Conservation (phyloP, 2,797 vertebrate species). For the Myotis daubentonii region DNA sequence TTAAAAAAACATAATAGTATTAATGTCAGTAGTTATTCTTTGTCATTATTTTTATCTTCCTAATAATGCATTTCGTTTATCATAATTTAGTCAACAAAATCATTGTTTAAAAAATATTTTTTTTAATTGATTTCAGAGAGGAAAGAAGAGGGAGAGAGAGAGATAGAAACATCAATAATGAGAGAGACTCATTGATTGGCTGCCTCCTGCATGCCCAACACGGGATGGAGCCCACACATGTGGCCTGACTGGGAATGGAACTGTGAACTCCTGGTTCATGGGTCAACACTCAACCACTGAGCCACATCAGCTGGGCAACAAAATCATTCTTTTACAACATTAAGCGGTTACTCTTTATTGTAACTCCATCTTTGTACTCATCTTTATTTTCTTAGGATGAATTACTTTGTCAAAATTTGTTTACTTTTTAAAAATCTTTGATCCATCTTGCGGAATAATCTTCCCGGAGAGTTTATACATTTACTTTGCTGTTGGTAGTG, state of each 20-base stretch:
- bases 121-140: no score
- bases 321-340: slow-evolving; percentile 9
- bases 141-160: no score
- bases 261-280: no score
- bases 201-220: no score
- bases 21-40: neutral
- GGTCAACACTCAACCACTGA: no score
- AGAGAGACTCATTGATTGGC: no score
- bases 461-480: neutral
- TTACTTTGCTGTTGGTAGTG: neutral
- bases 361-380: neutral
- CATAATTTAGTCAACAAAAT: slow-evolving; percentile 11
- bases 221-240: no score
- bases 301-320: neutral
- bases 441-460: neutral
- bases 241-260: no score
- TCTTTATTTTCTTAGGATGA: slow-evolving; percentile 5
- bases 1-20: neutral
- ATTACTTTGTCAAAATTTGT: neutral
- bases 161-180: no score
- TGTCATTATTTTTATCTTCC: slow-evolving; percentile 5
- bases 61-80: neutral
- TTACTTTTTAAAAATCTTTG: neutral
- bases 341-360: neutral
- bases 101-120: neutral